Conservation (phyloP, 2,888 invertebrate species). For the Euproctis similis region DNA sequence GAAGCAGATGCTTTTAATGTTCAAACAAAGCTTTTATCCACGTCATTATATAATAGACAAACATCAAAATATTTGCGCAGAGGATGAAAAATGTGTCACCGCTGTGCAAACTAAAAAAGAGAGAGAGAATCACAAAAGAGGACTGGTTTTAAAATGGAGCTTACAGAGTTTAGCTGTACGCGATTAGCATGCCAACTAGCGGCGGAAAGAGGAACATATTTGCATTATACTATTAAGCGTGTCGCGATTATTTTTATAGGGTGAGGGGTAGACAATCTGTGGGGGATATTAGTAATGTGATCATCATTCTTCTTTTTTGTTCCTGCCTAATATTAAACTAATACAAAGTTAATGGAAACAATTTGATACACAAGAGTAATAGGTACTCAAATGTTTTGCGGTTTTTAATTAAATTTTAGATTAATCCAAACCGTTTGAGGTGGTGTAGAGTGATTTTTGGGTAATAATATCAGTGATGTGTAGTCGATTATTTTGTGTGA, state of each 20-base stretch:
- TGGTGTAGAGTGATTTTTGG: too few relatives aligned
- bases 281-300: constrained; percentile 44
- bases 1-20: background rate
- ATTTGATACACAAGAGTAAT: constrained; percentile 5
- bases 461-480: too few relatives aligned
- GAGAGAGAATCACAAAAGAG: constrained; percentile 41
- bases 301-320: constrained; percentile 31
- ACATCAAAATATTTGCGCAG: constrained; percentile 69
- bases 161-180: constrained; percentile 48
- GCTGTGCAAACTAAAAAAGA: constrained; percentile 47
- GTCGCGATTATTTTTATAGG: constrained; percentile 63
- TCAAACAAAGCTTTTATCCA: constrained; percentile 31
- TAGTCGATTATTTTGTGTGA: too few relatives aligned
- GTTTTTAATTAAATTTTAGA: too few relatives aligned
- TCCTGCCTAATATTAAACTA: constrained; percentile 20
- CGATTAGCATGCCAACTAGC: constrained; percentile 62
- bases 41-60: constrained; percentile 40
- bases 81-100: constrained; percentile 58
- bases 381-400: background rate
- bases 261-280: constrained; percentile 55
- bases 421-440: too few relatives aligned
- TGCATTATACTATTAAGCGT: constrained; percentile 67
- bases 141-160: constrained; percentile 57
- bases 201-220: constrained; percentile 46
- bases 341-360: constrained; percentile 18